Base-by-base conservation (phyloP, 2,113 vertebrate species). In the Hemiscyllium ocellatum region DNA sequence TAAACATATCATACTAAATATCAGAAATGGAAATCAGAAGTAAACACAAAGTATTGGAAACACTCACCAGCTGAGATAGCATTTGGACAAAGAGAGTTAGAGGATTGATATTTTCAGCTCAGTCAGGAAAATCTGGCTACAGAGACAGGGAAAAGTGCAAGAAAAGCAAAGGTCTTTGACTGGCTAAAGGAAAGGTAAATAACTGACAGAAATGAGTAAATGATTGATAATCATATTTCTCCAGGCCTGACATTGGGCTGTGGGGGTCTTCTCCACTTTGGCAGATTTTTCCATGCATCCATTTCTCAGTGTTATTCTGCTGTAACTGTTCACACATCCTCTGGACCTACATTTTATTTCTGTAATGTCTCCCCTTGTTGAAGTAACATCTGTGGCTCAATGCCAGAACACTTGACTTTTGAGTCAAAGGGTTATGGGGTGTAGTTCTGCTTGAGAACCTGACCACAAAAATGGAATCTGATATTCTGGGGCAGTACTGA, bases 101-200 rank as follows among this genome's bases (percentile, higher is more conserved):
- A 37, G 78, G n/a, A 15, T 80, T 80, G 8, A 24, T 47, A 0
- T 61, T 61, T 61, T 8, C 56, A 61, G 56, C 56, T 61, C 56
- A 61, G 12, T 61, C 56, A 61, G 7, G 56, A 61, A 61, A 61
- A 61, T 12, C 56, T 10, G 0, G 83, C 0, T 68, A 52, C 93
- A 91, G 65, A 95, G 42, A 29, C 19, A 76, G 17, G 42, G 8
- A 96, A 95, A 0, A 10, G 93, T 61, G 96, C 95, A 89, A 95
- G 47, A 47, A 80, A 90, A 4, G 12, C 29, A 65, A 65, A 50
- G 29, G 24, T 42, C 37, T n/a, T 12, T 3, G 95, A 29, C n/a
- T 90, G 3, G 29, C 0, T 56, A 26, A 33, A 65, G 87, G 29
- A 7, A 26, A 33, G n/a, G 33, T 90, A 29, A 61, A 33, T 33